phyloP scores from a whole-genome alignment of 2,888 invertebrate species.

The Meandrusa payeni region DNA sequence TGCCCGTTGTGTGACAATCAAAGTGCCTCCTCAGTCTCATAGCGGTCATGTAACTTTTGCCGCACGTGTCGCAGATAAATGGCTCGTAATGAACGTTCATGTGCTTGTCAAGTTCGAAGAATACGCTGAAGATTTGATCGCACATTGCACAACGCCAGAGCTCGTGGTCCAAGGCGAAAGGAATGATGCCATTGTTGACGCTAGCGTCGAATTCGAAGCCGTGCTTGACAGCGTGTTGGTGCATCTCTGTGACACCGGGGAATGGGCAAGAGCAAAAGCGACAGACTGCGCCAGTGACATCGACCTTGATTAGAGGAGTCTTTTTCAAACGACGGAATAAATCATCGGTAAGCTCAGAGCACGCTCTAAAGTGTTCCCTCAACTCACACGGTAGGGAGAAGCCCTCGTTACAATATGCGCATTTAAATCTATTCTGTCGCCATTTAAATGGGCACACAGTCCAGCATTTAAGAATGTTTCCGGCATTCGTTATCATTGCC shows the following conservation, averaged over 20 bases:
- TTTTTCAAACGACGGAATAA: neutral
- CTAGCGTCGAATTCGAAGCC: slow-evolving; percentile 3
- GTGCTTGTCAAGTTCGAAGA: slow-evolving; percentile 6
- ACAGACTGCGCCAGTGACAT: slow-evolving; percentile 1
- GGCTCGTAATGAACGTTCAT: slow-evolving; percentile 4
- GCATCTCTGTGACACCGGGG: slow-evolving; percentile 3
- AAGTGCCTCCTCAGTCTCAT: slow-evolving; percentile 2
- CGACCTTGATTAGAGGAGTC: neutral
- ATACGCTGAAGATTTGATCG: neutral
- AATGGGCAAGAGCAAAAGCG: slow-evolving; percentile 2
- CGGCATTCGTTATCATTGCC: slow-evolving; percentile 8
- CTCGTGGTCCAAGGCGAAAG: slow-evolving; percentile 1
- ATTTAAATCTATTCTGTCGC: slow-evolving; percentile 7
- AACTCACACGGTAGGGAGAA: neutral
- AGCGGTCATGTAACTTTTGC: slow-evolving; percentile 2
- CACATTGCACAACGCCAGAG: slow-evolving; percentile 1
- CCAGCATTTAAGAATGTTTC: slow-evolving; percentile 2
- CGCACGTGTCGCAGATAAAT: neutral
- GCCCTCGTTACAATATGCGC: slow-evolving; percentile 1
- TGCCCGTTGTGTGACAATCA: neutral
- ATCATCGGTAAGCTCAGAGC: neutral
- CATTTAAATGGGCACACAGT: slow-evolving; percentile 2
- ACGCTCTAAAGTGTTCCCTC: slow-evolving; percentile 2
- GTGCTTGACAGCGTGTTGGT: slow-evolving; percentile 3
- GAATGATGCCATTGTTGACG: slow-evolving; percentile 1